phyloP scores from a whole-genome alignment of 2,888 invertebrate genomes.

The Dasysyrphus albostriatus region DNA sequence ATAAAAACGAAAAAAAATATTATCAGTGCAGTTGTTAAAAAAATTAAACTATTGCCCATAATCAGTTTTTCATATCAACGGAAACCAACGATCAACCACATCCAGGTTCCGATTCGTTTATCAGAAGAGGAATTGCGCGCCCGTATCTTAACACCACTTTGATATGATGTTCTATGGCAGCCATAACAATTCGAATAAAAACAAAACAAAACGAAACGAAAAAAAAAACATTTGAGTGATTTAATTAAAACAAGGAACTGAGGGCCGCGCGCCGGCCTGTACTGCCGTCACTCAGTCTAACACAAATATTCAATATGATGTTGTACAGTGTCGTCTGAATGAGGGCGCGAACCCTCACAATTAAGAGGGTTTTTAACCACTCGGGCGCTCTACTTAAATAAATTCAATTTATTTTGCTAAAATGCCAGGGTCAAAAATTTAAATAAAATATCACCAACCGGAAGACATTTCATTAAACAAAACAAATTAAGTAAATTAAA shows the following conservation, averaged over 20 bases:
- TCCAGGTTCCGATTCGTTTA: slow-evolving; percentile 59
- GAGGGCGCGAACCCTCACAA: not conserved
- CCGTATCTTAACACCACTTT: slow-evolving; percentile 52
- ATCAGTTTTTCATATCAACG: slow-evolving; percentile 54
- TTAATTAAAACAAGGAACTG: slow-evolving; percentile 62
- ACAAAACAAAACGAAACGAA: not conserved
- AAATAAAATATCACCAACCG: not conserved
- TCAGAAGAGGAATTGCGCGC: slow-evolving; percentile 58
- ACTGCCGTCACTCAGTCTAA: slow-evolving; percentile 27
- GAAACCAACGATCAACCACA: slow-evolving; percentile 50
- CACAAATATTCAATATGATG: slow-evolving; percentile 22
- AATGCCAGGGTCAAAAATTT: not conserved
- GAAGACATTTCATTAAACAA: not conserved
- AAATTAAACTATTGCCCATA: not conserved
- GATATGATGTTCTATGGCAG: slow-evolving; percentile 13
- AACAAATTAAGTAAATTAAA: not conserved
- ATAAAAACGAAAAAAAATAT: not conserved
- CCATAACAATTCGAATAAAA: slow-evolving; percentile 15
- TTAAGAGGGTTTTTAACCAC: too few species aligned
- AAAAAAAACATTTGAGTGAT: slow-evolving; percentile 54
- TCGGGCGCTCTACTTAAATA: slow-evolving; percentile 3
- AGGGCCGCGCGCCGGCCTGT: not conserved
- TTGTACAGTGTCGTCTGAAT: not conserved
- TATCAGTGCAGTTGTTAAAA: not conserved
- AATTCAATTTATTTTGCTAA: not conserved